Base-by-base conservation (phyloP, 2,888 invertebrate genomes). In the Mesochorus sp. region DNA sequence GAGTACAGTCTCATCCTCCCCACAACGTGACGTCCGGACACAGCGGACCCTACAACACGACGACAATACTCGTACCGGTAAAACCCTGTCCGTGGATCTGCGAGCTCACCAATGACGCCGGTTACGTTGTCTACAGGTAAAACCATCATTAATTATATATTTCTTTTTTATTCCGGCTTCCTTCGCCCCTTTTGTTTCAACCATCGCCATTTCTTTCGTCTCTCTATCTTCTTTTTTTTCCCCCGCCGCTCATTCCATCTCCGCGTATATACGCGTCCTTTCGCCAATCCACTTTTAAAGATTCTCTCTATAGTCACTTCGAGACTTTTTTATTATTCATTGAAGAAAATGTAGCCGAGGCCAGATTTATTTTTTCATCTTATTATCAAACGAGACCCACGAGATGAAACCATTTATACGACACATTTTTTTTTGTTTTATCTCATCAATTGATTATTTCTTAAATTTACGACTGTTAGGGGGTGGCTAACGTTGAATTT, bases 21-120 rank as follows among this genome's bases (percentile, higher is more conserved):
- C 79, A 82, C 82, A 88, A 89, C 80, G 64, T 77, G 42, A 88
- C 88, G 21, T 79, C 78, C 64, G 83, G 84, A 3, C 84, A 85
- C 37, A 84, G 74, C 66, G 88, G 88, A 21, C 86, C 88, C 28
- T 89, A 84, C 85, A 91, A 91, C 83, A 85, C 87, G 59, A 91
- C 91, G 76, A 85, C 83, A 68, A 90, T 88, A 67, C 80, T 86
- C 42, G 86, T 86, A 59, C 91, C 89, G 76, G 88, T 91, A 84
- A 94, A 94, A 0, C 94, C 94, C 19, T 96, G 96, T 88, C 95
- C 95, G 6, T 96, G 96, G 95, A 96, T 95, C 83, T 98, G 98
- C 89, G 97, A 97, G 91, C 94, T 98, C 81, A 98, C 97, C 87
- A 97, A 97, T 92, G 97, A 98, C 90, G 95, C 96, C 53, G 98